These are phyloP conservation scores for Pseudotriccus pelzelni DNA, from an alignment of 2,797 vertebrate genomes.

Conservation along the genomic window DNA sequence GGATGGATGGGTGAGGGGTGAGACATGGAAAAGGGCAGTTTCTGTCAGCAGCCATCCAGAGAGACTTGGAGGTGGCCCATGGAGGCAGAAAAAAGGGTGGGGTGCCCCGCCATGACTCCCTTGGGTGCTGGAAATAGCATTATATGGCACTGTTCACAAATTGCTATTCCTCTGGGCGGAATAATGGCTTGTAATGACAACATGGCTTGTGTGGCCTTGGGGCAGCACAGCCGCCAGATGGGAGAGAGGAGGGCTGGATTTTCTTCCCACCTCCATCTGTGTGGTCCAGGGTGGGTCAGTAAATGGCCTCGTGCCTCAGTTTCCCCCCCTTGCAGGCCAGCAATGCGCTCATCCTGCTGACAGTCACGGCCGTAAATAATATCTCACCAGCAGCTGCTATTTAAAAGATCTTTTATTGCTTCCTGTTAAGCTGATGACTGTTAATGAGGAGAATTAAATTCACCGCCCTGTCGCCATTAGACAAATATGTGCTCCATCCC, in stretches of 20 bases:
- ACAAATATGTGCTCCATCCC: conserved; percentile 47
- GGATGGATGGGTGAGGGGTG: fast-evolving
- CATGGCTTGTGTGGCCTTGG: neutral
- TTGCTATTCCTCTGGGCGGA: neutral
- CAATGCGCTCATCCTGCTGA: neutral
- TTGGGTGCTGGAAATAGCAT: neutral
- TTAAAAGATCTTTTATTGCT: conserved; percentile 36
- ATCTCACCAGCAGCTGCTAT: neutral
- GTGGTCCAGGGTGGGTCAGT: conserved; percentile 6
- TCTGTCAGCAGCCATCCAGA: neutral
- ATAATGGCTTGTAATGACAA: neutral
- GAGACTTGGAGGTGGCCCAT: neutral
- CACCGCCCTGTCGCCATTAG: conserved; percentile 22
- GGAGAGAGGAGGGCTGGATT: neutral
- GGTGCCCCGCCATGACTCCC: neutral
- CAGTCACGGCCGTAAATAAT: neutral
- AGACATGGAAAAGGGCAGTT: neutral
- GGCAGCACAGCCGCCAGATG: neutral
- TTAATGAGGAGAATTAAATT: conserved; percentile 52
- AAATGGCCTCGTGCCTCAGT: conserved; percentile 32
- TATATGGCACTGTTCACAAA: fast-evolving
- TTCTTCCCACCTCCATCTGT: neutral
- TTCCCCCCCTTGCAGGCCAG: conserved; percentile 25
- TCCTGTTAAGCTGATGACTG: conserved; percentile 46
- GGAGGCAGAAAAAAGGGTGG: neutral